Percentiles rank a stretch among this genome's conserved stretches.
Conservation (phyloP, 2,888 invertebrate genomes). For the Ethmia dodecea region DNA sequence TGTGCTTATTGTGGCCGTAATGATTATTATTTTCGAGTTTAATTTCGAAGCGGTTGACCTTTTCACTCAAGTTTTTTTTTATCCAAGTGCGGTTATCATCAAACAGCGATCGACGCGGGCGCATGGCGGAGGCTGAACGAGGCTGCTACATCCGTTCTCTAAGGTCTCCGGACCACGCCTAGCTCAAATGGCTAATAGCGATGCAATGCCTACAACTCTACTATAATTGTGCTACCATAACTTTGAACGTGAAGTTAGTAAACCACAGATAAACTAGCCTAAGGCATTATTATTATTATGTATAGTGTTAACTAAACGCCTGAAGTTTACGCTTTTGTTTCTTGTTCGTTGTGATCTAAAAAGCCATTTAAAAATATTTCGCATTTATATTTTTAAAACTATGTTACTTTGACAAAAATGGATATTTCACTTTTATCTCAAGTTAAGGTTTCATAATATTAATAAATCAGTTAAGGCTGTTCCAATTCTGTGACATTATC, state of each 20-base stretch:
- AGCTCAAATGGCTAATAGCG: conserved; percentile 38
- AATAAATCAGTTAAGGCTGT: too few species aligned
- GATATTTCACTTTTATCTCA: too few species aligned
- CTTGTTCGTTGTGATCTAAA: too few species aligned
- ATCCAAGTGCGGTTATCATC: conserved; percentile 62
- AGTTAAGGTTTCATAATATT: too few species aligned
- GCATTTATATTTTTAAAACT: too few species aligned
- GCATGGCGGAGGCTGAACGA: conserved; percentile 42
- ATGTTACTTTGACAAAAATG: too few species aligned
- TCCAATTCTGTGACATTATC: too few species aligned
- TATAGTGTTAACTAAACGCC: too few species aligned
- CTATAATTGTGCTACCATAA: conserved; percentile 29
- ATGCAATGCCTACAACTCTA: conserved; percentile 43
- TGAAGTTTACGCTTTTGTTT: too few species aligned
- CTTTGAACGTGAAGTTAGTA: conserved; percentile 30
- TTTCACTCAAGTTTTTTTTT: conserved; percentile 60
- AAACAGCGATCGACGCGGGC: conserved; percentile 59
- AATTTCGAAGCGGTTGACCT: conserved; percentile 65
- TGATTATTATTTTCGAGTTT: conserved; percentile 64
- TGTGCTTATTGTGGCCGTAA: conserved; percentile 46
- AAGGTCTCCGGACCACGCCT: conserved; percentile 65
- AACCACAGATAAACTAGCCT: too few species aligned
- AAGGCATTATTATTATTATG: too few species aligned
- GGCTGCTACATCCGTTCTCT: conserved; percentile 69
- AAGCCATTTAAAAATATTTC: too few species aligned